Conservation (phyloP, 2,113 vertebrate genomes). For the Petrocephalus zakoni region DNA sequence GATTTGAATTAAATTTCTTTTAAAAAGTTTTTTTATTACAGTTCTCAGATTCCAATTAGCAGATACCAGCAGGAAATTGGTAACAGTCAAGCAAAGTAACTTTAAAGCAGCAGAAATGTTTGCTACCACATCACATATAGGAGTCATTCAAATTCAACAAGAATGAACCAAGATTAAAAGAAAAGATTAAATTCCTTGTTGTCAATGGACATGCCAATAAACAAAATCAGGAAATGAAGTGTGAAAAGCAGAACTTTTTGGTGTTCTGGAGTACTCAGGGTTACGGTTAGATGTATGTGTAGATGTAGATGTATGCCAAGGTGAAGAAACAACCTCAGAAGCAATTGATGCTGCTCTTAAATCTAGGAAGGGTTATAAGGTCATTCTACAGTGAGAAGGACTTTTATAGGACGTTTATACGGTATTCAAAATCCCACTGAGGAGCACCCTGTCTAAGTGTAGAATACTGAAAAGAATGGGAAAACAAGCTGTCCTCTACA, state of each 20-base stretch:
- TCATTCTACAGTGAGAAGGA: neutral
- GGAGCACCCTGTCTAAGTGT: neutral
- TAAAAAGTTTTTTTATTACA: too few species aligned
- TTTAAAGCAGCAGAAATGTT: neutral
- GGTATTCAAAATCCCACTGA: neutral
- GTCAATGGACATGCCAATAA: neutral
- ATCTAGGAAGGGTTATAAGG: neutral
- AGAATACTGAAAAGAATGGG: neutral
- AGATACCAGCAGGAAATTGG: too few species aligned
- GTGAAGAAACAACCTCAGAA: neutral
- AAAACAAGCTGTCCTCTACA: neutral
- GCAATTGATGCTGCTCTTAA: neutral
- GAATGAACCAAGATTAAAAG: neutral
- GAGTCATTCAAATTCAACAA: too few species aligned
- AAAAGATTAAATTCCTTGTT: neutral
- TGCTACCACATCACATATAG: too few species aligned
- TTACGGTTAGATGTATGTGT: too few species aligned
- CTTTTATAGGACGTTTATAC: too few species aligned
- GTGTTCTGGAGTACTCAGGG: neutral
- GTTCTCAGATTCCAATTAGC: too few species aligned
- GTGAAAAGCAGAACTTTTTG: neutral
- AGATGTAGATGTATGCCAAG: too few species aligned
- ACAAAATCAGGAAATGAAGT: neutral
- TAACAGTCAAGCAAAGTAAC: too few species aligned
- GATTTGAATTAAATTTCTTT: too few species aligned